These are phyloP conservation scores for Corydoras maculifer DNA, from an alignment of 2,113 vertebrate species.

Conservation along the genomic window DNA sequence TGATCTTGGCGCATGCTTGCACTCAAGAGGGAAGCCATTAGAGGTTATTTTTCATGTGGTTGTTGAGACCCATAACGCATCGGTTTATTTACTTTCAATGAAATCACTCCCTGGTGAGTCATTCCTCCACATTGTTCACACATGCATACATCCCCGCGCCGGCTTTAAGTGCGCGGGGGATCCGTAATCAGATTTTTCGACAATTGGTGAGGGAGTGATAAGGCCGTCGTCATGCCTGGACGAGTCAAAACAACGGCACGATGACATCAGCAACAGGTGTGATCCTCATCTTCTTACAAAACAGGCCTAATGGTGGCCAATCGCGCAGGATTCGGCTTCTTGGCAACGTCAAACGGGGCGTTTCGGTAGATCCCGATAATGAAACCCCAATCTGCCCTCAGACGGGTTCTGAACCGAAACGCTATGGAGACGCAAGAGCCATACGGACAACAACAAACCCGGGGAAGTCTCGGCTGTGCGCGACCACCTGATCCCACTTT, in stretches of 20 bases:
- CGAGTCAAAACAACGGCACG: no score
- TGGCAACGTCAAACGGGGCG: no score
- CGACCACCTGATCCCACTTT: neutral
- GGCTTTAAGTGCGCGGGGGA: neutral
- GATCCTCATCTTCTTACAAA: neutral
- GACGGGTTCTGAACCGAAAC: no score
- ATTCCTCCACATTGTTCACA: slow-evolving; percentile 21
- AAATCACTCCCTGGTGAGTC: slow-evolving; percentile 22
- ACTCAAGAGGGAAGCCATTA: slow-evolving; percentile 24
- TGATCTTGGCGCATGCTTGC: slow-evolving; percentile 1
- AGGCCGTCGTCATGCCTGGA: neutral
- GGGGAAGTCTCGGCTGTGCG: neutral
- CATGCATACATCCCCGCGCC: slow-evolving; percentile 16
- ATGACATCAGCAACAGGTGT: neutral
- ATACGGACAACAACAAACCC: neutral
- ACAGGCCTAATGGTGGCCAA: neutral
- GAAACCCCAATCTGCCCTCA: no score
- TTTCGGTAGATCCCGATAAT: no score
- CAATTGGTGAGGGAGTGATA: neutral
- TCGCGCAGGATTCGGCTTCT: no score
- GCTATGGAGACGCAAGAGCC: no score
- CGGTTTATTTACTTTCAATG: slow-evolving; percentile 25
- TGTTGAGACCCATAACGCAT: slow-evolving; percentile 21
- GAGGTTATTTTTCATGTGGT: slow-evolving; percentile 27
- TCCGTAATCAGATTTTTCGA: slow-evolving; percentile 3